Percentiles rank a stretch among this genome's conserved stretches.
These are phyloP conservation scores for Toxostoma redivivum DNA, from an alignment of 2,113 vertebrate genomes.

Conservation along the genomic window DNA sequence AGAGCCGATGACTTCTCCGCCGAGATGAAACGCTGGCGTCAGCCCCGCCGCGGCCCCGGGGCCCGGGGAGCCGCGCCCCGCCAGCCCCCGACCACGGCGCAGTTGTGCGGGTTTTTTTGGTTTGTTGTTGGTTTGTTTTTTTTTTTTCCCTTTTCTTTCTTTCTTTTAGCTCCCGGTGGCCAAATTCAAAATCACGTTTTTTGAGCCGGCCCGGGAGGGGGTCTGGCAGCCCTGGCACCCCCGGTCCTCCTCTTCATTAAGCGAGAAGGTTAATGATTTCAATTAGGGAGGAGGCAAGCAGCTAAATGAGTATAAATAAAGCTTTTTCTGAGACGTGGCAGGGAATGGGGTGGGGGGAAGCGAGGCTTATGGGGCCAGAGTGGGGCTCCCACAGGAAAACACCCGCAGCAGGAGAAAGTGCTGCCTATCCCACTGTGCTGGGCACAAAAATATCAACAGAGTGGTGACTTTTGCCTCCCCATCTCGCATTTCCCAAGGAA, in stretches of 20 bases:
- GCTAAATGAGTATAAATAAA: slow-evolving; percentile 63
- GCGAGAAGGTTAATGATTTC: slow-evolving; percentile 67
- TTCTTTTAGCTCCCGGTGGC: background rate
- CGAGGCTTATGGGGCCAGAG: accelerated
- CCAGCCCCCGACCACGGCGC: slow-evolving; percentile 14
- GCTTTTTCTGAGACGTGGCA: background rate
- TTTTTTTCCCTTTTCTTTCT: background rate
- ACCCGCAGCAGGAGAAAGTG: background rate
- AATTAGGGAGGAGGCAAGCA: slow-evolving; percentile 54
- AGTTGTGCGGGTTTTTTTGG: background rate
- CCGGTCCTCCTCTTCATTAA: slow-evolving; percentile 53
- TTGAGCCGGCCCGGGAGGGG: background rate
- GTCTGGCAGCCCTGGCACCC: background rate
- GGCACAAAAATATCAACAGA: background rate
- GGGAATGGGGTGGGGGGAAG: background rate
- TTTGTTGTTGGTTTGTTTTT: background rate
- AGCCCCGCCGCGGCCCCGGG: slow-evolving; percentile 64
- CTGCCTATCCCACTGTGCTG: accelerated
- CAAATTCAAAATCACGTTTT: background rate
- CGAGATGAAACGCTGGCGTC: slow-evolving; percentile 81
- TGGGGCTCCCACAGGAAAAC: background rate
- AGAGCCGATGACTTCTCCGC: slow-evolving; percentile 77
- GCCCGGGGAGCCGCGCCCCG: slow-evolving; percentile 56
- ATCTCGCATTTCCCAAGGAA: background rate
- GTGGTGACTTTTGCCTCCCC: background rate